Evolutionary conservation across 23 tunicate species (phyloP), one percentile per base, ranked within the genome.

Genomic region (Pegea sp.): DNA sequence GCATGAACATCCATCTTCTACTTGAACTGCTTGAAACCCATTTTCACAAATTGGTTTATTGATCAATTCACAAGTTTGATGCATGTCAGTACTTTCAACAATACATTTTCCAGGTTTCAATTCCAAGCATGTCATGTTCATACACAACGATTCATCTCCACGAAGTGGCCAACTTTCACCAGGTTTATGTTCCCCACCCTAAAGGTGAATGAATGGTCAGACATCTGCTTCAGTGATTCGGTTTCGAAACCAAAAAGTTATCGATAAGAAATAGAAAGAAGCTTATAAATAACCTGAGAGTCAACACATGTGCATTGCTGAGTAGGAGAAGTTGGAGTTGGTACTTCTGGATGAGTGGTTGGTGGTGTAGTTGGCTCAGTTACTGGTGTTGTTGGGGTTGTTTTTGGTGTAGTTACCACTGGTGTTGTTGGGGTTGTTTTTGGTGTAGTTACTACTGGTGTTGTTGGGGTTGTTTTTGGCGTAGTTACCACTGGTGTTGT

Each of bases 101-200:
- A 22, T 73, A 32, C 95, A 84, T 18, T 63, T 69, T 2, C 76
- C 76, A 21, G 76, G 72, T 2, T 57, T 16, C 49, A 53, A 67
- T 34, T 73, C 76, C 1, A 67, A 64, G 43, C 95, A 84, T 3
- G 76, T 74, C 70, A 74, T 3, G 23, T 58, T 66, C 4, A 84
- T 68, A 33, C 95, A 84, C 3, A 84, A 64, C 26, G 70, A 57
- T 53, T 67, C 76, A 68, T 84, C 95, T 3, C 66, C 75, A 2
- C 95, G 66, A 25, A 84, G 67, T 11, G 95, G 95, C 95, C 95
- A 84, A 2, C 76, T 61, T 22, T 84, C 95, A 30, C 95, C 95
- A 22, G 95, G 84, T 21, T 23, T 4, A 42, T 72, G 76, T 3
- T 65, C 54, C 3, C 27, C 59, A 3, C 86, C 73, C 68, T 68